A percentile compares a stretch with the other conserved stretches of the same genome.
phyloP scores from a whole-genome alignment of 2,797 vertebrate genomes.

The Artibeus lituratus region DNA sequence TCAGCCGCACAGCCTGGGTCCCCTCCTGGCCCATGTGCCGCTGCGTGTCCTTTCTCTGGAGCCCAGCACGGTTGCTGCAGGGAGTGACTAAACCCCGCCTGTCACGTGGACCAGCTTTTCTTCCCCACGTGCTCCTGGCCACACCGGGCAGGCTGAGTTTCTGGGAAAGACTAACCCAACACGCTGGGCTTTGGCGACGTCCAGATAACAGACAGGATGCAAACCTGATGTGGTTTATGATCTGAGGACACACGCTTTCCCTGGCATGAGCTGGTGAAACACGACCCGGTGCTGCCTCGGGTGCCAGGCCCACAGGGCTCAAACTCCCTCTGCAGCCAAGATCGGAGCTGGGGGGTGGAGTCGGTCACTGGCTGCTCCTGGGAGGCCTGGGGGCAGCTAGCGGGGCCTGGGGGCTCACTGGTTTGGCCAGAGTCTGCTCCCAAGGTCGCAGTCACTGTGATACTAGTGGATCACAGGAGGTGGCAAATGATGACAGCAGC shows the following conservation, averaged over 20 bases:
- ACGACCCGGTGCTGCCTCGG: neutral
- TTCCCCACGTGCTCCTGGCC: accelerated
- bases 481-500: accelerated
- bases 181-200: neutral
- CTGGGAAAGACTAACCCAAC: neutral
- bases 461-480: neutral
- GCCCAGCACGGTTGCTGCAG: accelerated
- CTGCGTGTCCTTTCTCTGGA: neutral
- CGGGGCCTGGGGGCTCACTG: neutral
- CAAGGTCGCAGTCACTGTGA: neutral
- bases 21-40: neutral
- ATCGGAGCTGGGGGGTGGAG: neutral
- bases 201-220: neutral
- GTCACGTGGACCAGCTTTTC: neutral
- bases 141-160: neutral
- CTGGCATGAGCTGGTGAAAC: neutral
- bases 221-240: neutral
- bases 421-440: neutral
- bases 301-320: neutral
- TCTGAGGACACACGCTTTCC: neutral
- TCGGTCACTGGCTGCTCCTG: neutral
- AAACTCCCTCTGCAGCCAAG: neutral
- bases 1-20: too few species aligned
- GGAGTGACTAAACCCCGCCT: accelerated
- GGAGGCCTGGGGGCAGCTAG: neutral